Conservation (phyloP, 2,888 invertebrate genomes). For the Mesoligia furuncula region DNA sequence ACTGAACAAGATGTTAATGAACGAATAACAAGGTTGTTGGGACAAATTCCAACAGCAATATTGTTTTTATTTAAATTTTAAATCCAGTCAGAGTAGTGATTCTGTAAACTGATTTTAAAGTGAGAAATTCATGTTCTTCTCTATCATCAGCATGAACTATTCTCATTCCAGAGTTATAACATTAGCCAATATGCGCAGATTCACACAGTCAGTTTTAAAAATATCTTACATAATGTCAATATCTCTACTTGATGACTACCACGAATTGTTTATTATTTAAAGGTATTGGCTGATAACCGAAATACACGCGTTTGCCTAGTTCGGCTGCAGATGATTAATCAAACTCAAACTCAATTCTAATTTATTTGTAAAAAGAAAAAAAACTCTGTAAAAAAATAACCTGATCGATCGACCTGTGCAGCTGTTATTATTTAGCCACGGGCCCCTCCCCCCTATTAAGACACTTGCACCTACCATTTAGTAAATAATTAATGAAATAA, state of each 20-base stretch:
- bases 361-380: not conserved
- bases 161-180: not conserved
- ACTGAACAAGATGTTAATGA: constrained; percentile 27
- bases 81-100: too few species aligned
- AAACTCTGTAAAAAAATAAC: too few species aligned
- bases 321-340: too few species aligned
- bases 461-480: not conserved
- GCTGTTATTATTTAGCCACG: too few species aligned
- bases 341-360: too few species aligned
- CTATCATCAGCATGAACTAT: not conserved
- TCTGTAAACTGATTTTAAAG: not conserved
- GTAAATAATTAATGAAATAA: not conserved
- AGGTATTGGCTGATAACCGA: too few species aligned
- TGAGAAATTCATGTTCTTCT: not conserved
- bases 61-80: not conserved
- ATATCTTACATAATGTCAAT: not conserved
- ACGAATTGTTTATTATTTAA: not conserved
- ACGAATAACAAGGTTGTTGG: constrained; percentile 24
- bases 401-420: too few species aligned
- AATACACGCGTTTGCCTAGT: not conserved
- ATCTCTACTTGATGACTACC: not conserved
- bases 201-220: not conserved
- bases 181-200: not conserved
- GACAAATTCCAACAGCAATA: constrained; percentile 7
- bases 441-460: too few species aligned